Evolutionary conservation across 2,888 invertebrate genomes (phyloP).

Genomic region (Trissoscelio sp.): DNA sequence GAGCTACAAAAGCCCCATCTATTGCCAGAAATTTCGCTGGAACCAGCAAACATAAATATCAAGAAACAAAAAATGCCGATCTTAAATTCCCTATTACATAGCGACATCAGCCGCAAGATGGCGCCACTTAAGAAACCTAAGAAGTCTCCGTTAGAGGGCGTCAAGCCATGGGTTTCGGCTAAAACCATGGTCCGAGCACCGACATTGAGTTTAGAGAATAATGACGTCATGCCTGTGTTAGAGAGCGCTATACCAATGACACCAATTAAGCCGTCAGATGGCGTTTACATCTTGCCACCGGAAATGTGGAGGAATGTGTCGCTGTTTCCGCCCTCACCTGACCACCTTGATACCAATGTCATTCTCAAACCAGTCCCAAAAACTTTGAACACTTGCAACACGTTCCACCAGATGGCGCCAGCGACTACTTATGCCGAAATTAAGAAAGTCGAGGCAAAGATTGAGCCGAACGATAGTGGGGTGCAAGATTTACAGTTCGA

Average conservation of each 20-base stretch:
- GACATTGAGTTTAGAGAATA: conserved; percentile 23
- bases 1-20: conserved; percentile 13
- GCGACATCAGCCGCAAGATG: background rate
- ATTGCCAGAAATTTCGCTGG: background rate
- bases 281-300: conserved; percentile 46
- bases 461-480: conserved; percentile 50
- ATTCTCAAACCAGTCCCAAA: conserved; percentile 54
- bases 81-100: conserved; percentile 5
- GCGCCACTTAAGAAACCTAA: conserved; percentile 2
- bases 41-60: background rate
- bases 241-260: conserved; percentile 14
- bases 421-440: conserved; percentile 33
- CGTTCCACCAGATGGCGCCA: conserved; percentile 34
- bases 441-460: conserved; percentile 36
- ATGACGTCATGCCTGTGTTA: conserved; percentile 50
- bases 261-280: conserved; percentile 18
- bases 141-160: background rate
- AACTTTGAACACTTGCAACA: background rate
- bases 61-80: conserved; percentile 12
- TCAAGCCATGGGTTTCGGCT: background rate
- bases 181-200: conserved; percentile 39
- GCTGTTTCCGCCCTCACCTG: background rate
- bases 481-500: conserved; percentile 32
- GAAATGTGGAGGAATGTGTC: background rate
- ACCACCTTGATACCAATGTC: background rate